Evolutionary conservation across 1,140 invertebrate species (phyloP).

Genomic region (Caerostris darwini): DNA sequence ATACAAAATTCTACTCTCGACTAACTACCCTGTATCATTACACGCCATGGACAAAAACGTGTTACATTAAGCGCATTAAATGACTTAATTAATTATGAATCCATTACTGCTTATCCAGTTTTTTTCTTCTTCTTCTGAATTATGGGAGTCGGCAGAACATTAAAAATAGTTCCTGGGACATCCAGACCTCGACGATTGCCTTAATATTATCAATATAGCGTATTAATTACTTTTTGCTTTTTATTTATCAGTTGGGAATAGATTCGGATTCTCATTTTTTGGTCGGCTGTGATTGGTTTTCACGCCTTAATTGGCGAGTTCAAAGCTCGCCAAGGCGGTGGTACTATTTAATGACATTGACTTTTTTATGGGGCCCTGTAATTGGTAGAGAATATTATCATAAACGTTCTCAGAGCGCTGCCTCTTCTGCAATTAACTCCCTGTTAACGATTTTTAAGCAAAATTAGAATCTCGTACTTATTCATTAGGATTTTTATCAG

Average conservation of each 20-base stretch:
- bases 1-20: too few species aligned
- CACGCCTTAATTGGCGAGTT: constrained; percentile 41
- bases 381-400: constrained; percentile 39
- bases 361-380: neutral
- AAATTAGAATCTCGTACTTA: constrained; percentile 13
- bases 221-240: constrained; percentile 42
- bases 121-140: neutral
- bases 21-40: too few species aligned
- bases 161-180: neutral
- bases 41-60: neutral
- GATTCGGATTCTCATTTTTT: neutral
- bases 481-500: constrained; percentile 26
- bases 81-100: constrained; percentile 27
- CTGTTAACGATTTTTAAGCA: constrained; percentile 33
- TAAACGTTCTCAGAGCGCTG: constrained; percentile 16
- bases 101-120: constrained; percentile 15
- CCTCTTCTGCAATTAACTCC: constrained; percentile 18
- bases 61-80: constrained; percentile 4
- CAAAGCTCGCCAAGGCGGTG: neutral
- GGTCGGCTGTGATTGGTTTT: constrained; percentile 10
- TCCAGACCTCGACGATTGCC: neutral
- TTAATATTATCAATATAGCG: constrained; percentile 13
- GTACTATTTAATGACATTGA: constrained; percentile 7
- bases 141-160: neutral
- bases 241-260: constrained; percentile 41